Evolutionary conservation across 2,888 invertebrate genomes (phyloP).

Genomic region (Belgica antarctica): DNA sequence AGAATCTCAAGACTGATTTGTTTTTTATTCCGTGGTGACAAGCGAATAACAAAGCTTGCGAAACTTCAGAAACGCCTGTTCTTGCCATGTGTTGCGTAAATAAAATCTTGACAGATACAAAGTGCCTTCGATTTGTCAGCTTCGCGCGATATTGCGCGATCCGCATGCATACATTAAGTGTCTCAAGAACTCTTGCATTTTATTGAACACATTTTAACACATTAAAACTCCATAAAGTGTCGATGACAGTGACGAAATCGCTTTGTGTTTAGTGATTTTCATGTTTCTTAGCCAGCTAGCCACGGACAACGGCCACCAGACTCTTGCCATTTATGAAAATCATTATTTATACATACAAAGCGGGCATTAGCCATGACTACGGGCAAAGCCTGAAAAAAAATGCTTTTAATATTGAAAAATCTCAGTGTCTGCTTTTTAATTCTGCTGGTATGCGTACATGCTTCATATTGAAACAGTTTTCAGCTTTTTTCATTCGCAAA

Average conservation of each 20-base stretch:
- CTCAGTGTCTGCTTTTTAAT: conserved; percentile 9
- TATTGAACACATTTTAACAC: neutral
- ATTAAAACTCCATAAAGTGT: neutral
- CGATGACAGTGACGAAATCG: neutral
- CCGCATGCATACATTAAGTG: conserved; percentile 2
- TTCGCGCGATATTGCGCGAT: neutral
- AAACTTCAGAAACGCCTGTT: neutral
- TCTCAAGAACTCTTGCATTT: neutral
- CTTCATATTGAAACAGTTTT: neutral
- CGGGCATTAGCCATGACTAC: neutral
- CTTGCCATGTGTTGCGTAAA: neutral
- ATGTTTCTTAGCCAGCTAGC: conserved; percentile 1
- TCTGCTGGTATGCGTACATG: conserved; percentile 25
- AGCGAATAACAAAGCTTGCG: neutral
- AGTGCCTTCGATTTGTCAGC: neutral
- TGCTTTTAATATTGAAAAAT: neutral
- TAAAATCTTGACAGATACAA: neutral
- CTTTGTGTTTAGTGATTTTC: conserved; percentile 6
- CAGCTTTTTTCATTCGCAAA: conserved; percentile 7
- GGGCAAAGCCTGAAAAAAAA: neutral
- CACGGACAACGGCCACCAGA: neutral
- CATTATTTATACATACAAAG: neutral
- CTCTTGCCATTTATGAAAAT: neutral
- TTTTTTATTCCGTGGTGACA: neutral
- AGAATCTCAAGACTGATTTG: neutral